Conservation (phyloP, 1,140 invertebrate species). For the Eriocheir sinensis region DNA sequence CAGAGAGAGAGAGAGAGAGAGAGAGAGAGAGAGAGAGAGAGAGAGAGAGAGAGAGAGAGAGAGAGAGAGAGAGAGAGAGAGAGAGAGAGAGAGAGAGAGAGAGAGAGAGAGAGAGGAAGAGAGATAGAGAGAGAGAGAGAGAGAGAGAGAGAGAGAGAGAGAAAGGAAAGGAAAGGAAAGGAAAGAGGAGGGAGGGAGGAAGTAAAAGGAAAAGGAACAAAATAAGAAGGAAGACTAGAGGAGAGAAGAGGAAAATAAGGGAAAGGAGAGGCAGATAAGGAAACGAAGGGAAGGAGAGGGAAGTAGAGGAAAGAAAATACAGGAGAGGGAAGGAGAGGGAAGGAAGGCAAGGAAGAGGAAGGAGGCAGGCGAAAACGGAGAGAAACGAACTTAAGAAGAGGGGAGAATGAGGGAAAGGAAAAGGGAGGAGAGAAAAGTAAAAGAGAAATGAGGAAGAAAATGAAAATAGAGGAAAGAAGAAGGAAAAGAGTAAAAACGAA, state of each 20-base stretch:
- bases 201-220: background rate
- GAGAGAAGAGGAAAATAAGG: background rate
- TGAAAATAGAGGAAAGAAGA: background rate
- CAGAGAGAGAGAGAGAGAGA: background rate
- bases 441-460: background rate
- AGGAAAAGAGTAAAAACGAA: background rate
- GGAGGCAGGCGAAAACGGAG: background rate
- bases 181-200: background rate
- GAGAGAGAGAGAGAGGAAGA: background rate
- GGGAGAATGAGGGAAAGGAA: background rate
- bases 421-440: background rate
- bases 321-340: background rate
- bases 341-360: background rate
- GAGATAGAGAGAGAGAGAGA: background rate
- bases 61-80: background rate
- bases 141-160: background rate
- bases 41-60: background rate
- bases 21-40: background rate
- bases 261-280: constrained; percentile 23
- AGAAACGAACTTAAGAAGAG: too few species aligned
- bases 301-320: background rate
- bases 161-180: background rate
- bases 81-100: background rate
- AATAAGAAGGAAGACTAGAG: constrained; percentile 2
- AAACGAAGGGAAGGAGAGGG: constrained; percentile 3